Evolutionary conservation across 2,888 invertebrate genomes (phyloP).

Genomic region (Megamerina dolium): DNA sequence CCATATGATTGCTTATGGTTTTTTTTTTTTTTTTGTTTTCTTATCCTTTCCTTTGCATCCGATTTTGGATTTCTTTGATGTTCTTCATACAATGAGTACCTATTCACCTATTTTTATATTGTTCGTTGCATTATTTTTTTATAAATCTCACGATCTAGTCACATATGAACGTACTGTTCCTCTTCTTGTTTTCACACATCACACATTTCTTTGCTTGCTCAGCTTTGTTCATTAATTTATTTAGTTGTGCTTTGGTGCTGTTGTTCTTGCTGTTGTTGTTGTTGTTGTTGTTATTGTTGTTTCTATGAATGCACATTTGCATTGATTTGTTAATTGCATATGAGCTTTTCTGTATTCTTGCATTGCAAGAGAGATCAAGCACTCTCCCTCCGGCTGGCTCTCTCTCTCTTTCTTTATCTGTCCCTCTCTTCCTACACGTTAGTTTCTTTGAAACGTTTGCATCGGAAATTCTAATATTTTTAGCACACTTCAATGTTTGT

Average conservation of each 20-base stretch:
- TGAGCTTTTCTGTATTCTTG: no score
- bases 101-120: no score
- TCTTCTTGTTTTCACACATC: constrained; percentile 18
- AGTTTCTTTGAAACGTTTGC: neutral
- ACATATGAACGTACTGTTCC: constrained; percentile 9
- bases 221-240: constrained; percentile 9
- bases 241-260: neutral
- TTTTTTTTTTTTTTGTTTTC: no score
- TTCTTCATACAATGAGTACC: no score
- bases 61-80: no score
- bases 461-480: neutral
- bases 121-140: no score
- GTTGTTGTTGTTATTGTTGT: constrained; percentile 2
- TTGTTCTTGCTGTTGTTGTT: constrained; percentile 5
- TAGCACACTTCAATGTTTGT: no score
- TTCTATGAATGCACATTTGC: neutral
- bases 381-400: neutral
- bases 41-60: no score
- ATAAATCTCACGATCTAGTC: no score
- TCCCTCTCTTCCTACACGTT: no score
- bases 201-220: constrained; percentile 22
- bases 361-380: neutral
- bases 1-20: no score
- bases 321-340: neutral
- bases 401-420: no score